Evolutionary conservation across 2,797 vertebrate species (phyloP), one percentile per base, ranked within the genome.

Genomic region (Discoglossus pictus): DNA sequence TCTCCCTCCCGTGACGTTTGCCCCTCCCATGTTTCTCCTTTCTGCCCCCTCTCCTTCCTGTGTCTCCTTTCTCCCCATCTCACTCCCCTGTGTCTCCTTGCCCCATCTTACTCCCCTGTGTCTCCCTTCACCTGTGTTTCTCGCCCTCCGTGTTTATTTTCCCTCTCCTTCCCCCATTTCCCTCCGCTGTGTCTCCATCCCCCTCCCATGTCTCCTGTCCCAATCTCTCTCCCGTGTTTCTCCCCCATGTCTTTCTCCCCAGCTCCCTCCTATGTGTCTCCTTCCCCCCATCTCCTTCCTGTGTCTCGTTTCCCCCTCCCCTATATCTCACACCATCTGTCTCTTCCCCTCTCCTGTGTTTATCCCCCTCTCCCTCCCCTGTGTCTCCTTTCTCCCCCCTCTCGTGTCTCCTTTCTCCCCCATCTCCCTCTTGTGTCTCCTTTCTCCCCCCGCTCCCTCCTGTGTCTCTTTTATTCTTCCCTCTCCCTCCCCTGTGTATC

Each of bases 161-260:
- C 6, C 43, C 43, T 8, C 5, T 6, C 17, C 4, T 3, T 9
- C 43, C 5, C 43, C 16, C 18, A 4, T 9, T 17, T 47, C 4
- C 9, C 43, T 17, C 18, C 4, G 3, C 6, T 5, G 5, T 5
- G 43, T 17, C 43, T 17, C 18, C 43, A 4, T 42, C 4, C 24
- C 39, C 8, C 34, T 53, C 63, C 21, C 3, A 15, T 36, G 11
- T 10, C 2, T 0, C 0, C 0, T 13, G 12, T 27, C 4, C 13
- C 13, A 3, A 7, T 25, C 11, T 9, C 6, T 6, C 13, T 18
- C 23, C 11, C 17, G 15, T 12, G 7, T 17, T 5, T 21, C 39
- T 12, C 11, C 9, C 34, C 21, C n/a, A 6, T 21, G n/a, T 43
- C 25, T 16, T n/a, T 24, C 9, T 4, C 20, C 8, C 36, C 38